phyloP scores from a whole-genome alignment of 2,888 invertebrate genomes.

The Ferrisia virgata region DNA sequence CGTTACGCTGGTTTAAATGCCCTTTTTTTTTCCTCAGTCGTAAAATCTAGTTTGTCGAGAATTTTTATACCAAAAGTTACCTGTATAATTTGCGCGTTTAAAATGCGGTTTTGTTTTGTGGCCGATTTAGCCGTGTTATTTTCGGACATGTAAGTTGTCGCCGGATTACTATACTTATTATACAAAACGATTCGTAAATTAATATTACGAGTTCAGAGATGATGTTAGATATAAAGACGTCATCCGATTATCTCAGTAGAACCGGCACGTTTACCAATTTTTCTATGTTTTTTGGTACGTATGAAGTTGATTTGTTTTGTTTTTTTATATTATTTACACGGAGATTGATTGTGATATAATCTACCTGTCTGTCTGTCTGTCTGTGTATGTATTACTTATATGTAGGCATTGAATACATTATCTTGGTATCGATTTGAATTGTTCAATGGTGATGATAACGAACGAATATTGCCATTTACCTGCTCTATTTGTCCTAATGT shows the following conservation, averaged over 20 bases:
- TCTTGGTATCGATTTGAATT: no score
- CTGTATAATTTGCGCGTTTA: not conserved
- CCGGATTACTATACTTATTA: no score
- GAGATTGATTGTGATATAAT: no score
- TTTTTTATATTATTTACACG: no score
- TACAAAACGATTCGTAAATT: not conserved
- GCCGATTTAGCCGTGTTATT: not conserved
- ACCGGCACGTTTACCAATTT: constrained; percentile 90
- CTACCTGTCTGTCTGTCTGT: no score
- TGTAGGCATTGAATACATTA: no score
- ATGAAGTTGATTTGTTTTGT: not conserved
- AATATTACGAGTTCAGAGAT: constrained; percentile 48
- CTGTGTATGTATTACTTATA: no score
- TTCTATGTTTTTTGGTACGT: constrained; percentile 79
- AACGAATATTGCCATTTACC: no score
- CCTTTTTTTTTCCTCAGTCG: constrained; percentile 31
- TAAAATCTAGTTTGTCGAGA: not conserved
- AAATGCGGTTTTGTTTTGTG: not conserved
- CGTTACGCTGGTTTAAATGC: constrained; percentile 38
- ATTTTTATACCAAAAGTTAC: not conserved
- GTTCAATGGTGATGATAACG: no score
- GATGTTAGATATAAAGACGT: constrained; percentile 90
- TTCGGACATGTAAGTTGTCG: not conserved
- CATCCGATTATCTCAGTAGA: constrained; percentile 85
- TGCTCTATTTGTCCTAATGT: no score